These are phyloP conservation scores for Tachyglossus aculeatus DNA, from an alignment of 2,797 vertebrate species.

Conservation along the genomic window DNA sequence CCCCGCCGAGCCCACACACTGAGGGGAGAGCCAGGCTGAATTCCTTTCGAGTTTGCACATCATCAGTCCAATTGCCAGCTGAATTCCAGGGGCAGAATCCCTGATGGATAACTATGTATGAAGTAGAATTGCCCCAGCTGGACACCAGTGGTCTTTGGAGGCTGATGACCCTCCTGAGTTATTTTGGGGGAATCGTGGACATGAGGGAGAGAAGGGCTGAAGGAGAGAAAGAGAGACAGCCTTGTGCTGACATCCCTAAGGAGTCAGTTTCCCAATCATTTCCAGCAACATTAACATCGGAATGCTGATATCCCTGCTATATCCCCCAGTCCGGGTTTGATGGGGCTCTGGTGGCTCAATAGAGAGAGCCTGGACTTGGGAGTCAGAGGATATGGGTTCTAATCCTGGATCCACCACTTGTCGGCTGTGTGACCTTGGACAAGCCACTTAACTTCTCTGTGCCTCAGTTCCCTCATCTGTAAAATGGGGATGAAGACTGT, in stretches of 20 bases:
- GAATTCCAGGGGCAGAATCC: conserved; percentile 35
- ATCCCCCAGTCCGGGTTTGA: no score
- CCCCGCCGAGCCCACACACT: conserved; percentile 51
- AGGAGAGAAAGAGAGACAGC: background rate
- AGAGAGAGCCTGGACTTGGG: no score
- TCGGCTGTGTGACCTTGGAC: no score
- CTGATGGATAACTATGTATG: conserved; percentile 22
- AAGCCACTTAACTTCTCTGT: no score
- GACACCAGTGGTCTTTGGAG: background rate
- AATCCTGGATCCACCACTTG: no score
- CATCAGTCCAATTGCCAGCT: conserved; percentile 35
- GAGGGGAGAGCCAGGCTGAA: conserved; percentile 48
- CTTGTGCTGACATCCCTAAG: background rate
- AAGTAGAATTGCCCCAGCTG: conserved; percentile 23
- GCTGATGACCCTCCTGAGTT: background rate
- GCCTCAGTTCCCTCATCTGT: no score
- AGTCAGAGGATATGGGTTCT: no score
- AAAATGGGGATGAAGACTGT: no score
- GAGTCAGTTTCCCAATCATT: background rate
- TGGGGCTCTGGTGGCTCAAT: no score
- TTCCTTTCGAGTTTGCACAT: conserved; percentile 62
- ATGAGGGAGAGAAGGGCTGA: background rate
- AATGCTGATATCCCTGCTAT: no score
- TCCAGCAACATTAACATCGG: background rate
- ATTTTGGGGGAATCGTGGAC: no score